phyloP scores from a whole-genome alignment of 2,797 vertebrate genomes.

The Triplophysa yarkandensis region DNA sequence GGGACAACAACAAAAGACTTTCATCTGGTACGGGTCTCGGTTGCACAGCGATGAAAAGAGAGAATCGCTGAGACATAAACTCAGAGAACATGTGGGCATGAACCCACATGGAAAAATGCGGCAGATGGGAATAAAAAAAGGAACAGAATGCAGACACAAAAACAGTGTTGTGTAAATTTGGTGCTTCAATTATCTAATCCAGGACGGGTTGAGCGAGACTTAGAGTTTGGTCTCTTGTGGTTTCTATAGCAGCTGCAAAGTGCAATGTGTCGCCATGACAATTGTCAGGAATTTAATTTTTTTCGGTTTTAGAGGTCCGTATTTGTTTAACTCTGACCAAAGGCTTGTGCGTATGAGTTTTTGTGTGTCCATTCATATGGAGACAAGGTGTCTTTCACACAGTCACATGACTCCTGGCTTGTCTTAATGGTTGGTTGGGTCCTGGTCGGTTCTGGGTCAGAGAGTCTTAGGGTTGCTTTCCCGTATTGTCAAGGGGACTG shows the following conservation, averaged over 20 bases:
- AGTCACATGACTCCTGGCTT: slow-evolving; percentile 51
- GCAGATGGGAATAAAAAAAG: background rate
- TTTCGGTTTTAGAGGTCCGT: slow-evolving; percentile 37
- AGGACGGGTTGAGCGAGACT: background rate
- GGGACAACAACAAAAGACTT: background rate
- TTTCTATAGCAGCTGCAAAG: slow-evolving; percentile 72
- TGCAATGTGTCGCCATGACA: slow-evolving; percentile 67
- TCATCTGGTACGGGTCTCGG: background rate
- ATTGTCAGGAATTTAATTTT: slow-evolving; percentile 44
- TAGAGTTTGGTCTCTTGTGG: slow-evolving; percentile 62
- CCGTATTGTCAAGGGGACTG: slow-evolving; percentile 36
- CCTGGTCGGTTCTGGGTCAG: slow-evolving; percentile 40
- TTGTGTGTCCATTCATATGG: slow-evolving; percentile 41
- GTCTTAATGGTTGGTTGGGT: slow-evolving; percentile 12
- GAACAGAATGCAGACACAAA: background rate
- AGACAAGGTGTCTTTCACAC: slow-evolving; percentile 62
- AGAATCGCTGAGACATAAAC: background rate
- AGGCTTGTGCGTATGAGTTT: slow-evolving; percentile 40
- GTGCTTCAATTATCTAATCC: background rate
- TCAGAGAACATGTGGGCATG: background rate
- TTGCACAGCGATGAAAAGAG: background rate
- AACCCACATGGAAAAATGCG: background rate
- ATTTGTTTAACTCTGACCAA: slow-evolving; percentile 22
- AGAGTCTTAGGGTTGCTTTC: slow-evolving; percentile 28
- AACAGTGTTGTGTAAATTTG: background rate